These are phyloP conservation scores for Chiridota heheva DNA, from an alignment of 35 echinoderm and acorn worm species.

Conservation along the genomic window DNA sequence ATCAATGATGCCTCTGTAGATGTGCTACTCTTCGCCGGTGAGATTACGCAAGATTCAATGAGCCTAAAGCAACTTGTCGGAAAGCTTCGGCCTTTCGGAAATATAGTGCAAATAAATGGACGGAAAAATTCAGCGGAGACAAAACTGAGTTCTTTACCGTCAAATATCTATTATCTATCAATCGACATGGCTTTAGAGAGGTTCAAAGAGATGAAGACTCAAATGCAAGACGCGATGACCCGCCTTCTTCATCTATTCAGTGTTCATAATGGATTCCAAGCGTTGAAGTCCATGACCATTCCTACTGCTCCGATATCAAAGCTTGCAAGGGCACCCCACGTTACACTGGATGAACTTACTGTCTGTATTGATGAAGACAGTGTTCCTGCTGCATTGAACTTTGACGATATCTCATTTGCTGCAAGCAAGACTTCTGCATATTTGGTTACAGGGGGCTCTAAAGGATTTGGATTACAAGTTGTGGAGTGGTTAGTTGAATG, in stretches of 20 bases:
- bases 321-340: constrained; percentile 74
- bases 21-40: constrained; percentile 90
- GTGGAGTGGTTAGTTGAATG: constrained; percentile 89
- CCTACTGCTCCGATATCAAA: constrained; percentile 94
- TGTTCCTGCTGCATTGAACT: constrained; percentile 83
- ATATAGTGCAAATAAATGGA: constrained; percentile 87
- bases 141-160: constrained; percentile 61
- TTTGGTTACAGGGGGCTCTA: constrained; percentile 91
- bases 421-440: constrained; percentile 77
- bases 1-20: constrained; percentile 92
- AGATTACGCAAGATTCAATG: constrained; percentile 73
- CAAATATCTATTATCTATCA: constrained; percentile 85
- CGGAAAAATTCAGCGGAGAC: constrained; percentile 53
- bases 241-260: constrained; percentile 88
- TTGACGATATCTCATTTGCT: constrained; percentile 83
- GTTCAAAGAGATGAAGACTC: constrained; percentile 77
- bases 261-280: constrained; percentile 93
- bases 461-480: constrained; percentile 78
- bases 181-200: constrained; percentile 90
- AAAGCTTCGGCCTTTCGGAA: constrained; percentile 83
- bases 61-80: constrained; percentile 73
- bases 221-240: constrained; percentile 86
- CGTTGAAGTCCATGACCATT: constrained; percentile 80
- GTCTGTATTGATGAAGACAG: constrained; percentile 86
- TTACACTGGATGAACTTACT: constrained; percentile 68